Conservation (phyloP, 2,888 invertebrate species). For the Anoplius nigerrimus region DNA sequence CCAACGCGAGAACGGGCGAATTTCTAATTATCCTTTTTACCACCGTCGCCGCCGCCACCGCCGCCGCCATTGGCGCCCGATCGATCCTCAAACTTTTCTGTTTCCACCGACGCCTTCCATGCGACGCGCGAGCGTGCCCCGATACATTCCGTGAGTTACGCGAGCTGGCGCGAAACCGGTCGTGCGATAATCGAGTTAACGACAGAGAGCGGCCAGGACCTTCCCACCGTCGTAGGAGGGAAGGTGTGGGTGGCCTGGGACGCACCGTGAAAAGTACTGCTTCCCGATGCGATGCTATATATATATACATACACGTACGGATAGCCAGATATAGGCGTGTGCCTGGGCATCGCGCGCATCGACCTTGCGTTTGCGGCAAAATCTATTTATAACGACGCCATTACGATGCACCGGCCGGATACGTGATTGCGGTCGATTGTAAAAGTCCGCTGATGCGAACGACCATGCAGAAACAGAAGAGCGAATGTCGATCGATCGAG, state of each 20-base stretch:
- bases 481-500: slow-evolving; percentile 14
- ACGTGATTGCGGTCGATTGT: slow-evolving; percentile 50
- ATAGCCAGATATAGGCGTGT: slow-evolving; percentile 14
- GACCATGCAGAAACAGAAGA: slow-evolving; percentile 31
- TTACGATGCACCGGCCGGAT: slow-evolving; percentile 34
- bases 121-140: no score
- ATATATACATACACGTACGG: neutral
- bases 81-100: no score
- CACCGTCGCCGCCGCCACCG: neutral
- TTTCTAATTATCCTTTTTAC: slow-evolving; percentile 34
- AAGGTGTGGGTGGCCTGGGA: no score
- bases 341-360: slow-evolving; percentile 18
- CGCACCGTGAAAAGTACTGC: no score
- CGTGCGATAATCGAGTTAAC: no score
- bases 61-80: neutral
- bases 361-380: slow-evolving; percentile 27
- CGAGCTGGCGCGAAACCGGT: no score
- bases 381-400: slow-evolving; percentile 43
- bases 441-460: slow-evolving; percentile 45
- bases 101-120: no score
- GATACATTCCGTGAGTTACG: no score
- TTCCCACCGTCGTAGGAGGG: no score
- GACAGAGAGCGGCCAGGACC: no score
- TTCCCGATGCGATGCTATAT: neutral
- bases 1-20: slow-evolving; percentile 12